Base-by-base conservation (phyloP, 2,113 vertebrate species). In the Tor tambroides region DNA sequence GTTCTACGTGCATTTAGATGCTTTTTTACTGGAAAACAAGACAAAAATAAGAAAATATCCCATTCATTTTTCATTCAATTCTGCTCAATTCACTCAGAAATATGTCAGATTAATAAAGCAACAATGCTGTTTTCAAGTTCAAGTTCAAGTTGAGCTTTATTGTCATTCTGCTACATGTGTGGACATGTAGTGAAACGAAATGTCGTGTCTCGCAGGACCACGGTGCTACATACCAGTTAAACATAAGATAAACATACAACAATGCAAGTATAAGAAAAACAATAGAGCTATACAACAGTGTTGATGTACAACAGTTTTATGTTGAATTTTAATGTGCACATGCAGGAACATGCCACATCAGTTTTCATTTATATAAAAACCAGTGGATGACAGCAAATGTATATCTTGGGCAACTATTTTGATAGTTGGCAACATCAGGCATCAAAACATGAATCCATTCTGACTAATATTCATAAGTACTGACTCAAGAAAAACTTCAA, bases 391-490 rank as follows among this genome's bases (percentile, higher is more conserved):
- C 65, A 5, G 32, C 4, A 11, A 23, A 41, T 72, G 28, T 17
- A 7, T 32, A 72, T 72, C 8, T 72, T 72, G 19, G 32, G 19
- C 4, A 72, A 35, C 32, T 38, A 38, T 38, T 72, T 11, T 10
- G 38, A 38, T 38, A 35, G 32, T 17, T 15, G 26, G 15, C 1
- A 5, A 51, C 30, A 8, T 41, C 32, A 72, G 61, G 63, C 74
- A 63, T 71, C 9, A 72, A 72, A 38, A 38, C 32, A 71, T 35
- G 28, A 69, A 69, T 79, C 59, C 19, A 46, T 89, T 75, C 9
- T 59, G 23, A 65, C 43, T 78, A 54, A 75, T 82, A 85, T 82
- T 79, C 83, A 86, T 80, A 80, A 75, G 35, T 80, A 88, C 49
- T 69, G 80, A 88, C 69, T n/a, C 51, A 76, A 67, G 32, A 61